Base-by-base conservation (phyloP, 2,113 vertebrate genomes). In the Perognathus longimembris region DNA sequence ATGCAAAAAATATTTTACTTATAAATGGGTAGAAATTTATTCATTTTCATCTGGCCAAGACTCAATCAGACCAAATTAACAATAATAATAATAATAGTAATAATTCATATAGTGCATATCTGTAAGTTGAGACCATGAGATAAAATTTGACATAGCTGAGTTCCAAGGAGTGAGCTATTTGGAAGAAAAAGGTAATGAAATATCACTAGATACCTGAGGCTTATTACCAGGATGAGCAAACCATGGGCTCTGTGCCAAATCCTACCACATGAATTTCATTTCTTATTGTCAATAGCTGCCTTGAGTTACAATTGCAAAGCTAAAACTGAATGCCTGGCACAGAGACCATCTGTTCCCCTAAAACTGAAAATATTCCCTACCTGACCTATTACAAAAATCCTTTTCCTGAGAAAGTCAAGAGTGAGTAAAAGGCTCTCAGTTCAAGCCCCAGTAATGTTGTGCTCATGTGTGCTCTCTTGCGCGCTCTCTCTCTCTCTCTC, bases 1-100 rank as follows among this genome's bases (percentile, higher is more conserved):
- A 73, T 1, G 7, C 7, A 54, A 78, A 59, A 90, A 92, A 80
- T 86, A 69, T 83, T 93, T 95, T 61, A 78, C 21, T 91, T 90
- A 82, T 66, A 90, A 86, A 86, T 66, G 24, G 18, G 17, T 87
- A 90, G 54, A 92, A 18, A 87, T 74, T 71, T 76, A 77, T 85
- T 77, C 34, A 70, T 59, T 69, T 82, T 80, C n/a, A 84, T 54
- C 24, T 77, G 32, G 30, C 32, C 80, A 75, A 89, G 70, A 76
- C 30, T 4, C 14, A 11, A 22, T 87, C 3, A n/a, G 50, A 74
- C 40, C 77, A 74, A 59, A 85, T n/a, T n/a, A n/a, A n/a, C n/a
- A n/a, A n/a, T n/a, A n/a, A n/a, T n/a, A n/a, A n/a, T n/a, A n/a
- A n/a, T n/a, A 38, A 28, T 89, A 45, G 8, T 45, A 89, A 54